Evolutionary conservation across 2,113 vertebrate species (phyloP), one percentile per base, ranked within the genome.

Genomic region (Irena cyanogastra): DNA sequence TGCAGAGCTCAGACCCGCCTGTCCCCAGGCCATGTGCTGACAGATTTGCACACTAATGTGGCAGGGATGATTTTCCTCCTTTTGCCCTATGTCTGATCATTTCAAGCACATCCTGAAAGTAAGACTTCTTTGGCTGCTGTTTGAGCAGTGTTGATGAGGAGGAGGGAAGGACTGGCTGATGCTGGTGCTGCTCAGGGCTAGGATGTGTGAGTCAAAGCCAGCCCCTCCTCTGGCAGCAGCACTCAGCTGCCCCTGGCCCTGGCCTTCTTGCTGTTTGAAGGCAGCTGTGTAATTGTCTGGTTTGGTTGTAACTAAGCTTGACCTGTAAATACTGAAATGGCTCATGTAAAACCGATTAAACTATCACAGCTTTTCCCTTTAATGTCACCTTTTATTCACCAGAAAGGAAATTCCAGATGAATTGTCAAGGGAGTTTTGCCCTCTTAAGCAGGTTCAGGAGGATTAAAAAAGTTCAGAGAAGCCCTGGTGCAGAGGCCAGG

Each of bases 351-450:
- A 69, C 41, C 42, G 70, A 72, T 78, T 78, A 39, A 86, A 47
- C 82, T 47, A 10, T 63, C 83, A 16, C 64, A 79, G 50, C 64
- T 33, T 2, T 84, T 94, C 94, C 93, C 92, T 94, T 66, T 64
- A 75, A 42, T 65, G 74, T 53, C 91, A 87, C 89, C 76, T 97
- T 88, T 93, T 89, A 66, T 93, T 86, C 86, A 37, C 75, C 63
- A 41, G 30, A 60, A 33, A 88, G 85, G 85, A 95, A 88, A 61
- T 85, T 91, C 75, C 56, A 49, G 69, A 41, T 90, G 66, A 77
- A 44, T 53, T 66, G 87, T 22, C 65, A 26, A 28, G 63, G 47
- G 56, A 19, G 33, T 63, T 93, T 54, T 91, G 50, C 49, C 68
- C 65, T 69, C 87, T 87, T 65, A 72, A 86, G 42, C 42, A 72